Evolutionary conservation across 2,888 invertebrate genomes (phyloP), one percentile per base, ranked within the genome.

Genomic region (Gnatocerus cornutus): DNA sequence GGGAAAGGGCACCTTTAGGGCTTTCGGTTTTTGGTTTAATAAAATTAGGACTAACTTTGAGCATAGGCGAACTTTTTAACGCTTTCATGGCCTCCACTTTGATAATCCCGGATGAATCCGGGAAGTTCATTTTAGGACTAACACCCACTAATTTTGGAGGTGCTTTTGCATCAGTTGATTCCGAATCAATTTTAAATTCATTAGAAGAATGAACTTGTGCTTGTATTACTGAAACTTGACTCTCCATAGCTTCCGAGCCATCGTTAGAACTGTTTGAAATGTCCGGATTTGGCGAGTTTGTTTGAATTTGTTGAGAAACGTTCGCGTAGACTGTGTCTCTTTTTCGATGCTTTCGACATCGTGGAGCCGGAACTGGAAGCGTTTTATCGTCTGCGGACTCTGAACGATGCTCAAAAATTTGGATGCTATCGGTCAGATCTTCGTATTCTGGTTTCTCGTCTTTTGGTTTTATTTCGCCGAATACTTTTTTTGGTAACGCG

Each of bases 361-460:
- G 85, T 0, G 90, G 90, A 0, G 90, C 90, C 14, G 90, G 90
- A 52, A 89, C 82, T 9, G 87, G 87, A 86, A 82, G 52, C 79
- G 82, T 56, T 76, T 78, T 66, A 62, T 79, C 77, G 69, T 80
- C 78, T 10, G 77, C 68, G 65, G 77, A 79, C 59, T 84, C 80
- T 16, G 81, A 78, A 53, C 82, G 86, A 71, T 88, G 87, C 81
- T 90, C 90, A 71, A 88, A 89, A 27, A 90, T 88, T 84, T 91
- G 90, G 72, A 90, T 90, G 10, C 90, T 90, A 80, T 91, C 91
- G 45, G 89, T 90, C 63, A 91, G 83, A 79, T 91, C 90, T 81
- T 91, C 89, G 81, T 90, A 90, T 68, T 84, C 84, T 0, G 82
- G 78, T 71, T 81, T 80, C 83, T 79, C 39, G 6, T 56, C 58